A percentile compares a stretch with the other conserved stretches of the same genome.
Conservation (phyloP, 1,140 invertebrate genomes). For the Drosophila virilis region DNA sequence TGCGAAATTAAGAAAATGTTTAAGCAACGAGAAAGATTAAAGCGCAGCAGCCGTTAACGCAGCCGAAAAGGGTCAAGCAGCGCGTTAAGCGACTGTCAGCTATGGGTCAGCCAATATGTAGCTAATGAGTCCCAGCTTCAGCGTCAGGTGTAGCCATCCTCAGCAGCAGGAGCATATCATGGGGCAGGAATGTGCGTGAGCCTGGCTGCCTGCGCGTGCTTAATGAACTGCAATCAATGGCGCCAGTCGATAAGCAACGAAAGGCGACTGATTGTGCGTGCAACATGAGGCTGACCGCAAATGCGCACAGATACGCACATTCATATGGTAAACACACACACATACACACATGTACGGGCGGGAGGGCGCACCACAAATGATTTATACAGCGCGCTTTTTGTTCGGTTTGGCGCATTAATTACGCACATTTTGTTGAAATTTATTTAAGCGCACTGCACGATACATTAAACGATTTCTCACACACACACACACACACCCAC, state of each 20-base stretch:
- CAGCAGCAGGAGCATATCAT: constrained; percentile 10
- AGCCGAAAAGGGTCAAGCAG: constrained; percentile 31
- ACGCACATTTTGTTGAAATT: constrained; percentile 73
- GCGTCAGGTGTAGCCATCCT: constrained; percentile 41
- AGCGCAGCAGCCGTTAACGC: constrained; percentile 29
- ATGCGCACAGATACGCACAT: constrained; percentile 40
- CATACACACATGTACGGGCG: constrained; percentile 22
- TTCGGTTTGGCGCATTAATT: constrained; percentile 67
- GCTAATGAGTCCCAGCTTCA: constrained; percentile 66
- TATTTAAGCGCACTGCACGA: constrained; percentile 58
- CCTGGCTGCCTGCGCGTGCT: constrained; percentile 56
- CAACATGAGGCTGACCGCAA: constrained; percentile 66
- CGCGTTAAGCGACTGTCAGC: constrained; percentile 24
- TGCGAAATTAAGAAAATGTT: constrained; percentile 69
- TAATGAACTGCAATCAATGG: constrained; percentile 82
- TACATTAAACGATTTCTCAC: constrained; percentile 21
- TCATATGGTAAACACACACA: constrained; percentile 12
- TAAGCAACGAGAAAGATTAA: constrained; percentile 49
- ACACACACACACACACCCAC: neutral
- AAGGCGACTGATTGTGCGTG: constrained; percentile 67
- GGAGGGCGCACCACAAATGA: constrained; percentile 29
- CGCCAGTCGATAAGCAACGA: constrained; percentile 72
- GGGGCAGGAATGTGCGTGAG: constrained; percentile 47
- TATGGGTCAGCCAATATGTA: constrained; percentile 38
- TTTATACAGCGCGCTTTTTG: constrained; percentile 47